Base-by-base conservation (phyloP, 2,113 vertebrate genomes). In the Todiramphus chloris region DNA sequence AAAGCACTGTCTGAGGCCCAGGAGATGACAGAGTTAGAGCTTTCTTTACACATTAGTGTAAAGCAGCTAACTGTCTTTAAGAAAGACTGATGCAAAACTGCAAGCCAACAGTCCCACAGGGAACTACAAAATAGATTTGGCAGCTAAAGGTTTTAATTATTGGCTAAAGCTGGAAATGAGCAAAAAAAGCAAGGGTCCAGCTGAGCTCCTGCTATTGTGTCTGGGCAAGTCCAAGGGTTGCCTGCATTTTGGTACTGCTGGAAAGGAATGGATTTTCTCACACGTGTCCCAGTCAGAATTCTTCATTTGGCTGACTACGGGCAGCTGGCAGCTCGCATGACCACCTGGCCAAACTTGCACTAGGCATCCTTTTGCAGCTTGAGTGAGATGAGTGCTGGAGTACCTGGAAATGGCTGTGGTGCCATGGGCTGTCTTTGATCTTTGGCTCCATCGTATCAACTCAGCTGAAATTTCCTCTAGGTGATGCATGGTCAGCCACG, bases 391-490 rank as follows among this genome's bases (percentile, higher is more conserved):
- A 20, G 46, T 46, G 67, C 13, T 41, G 60, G 31, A 91, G 33
- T 28, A 63, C 50, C 68, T 87, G 87, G 73, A 82, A 58, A 53
- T 6, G 30, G 35, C 67, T 35, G n/a, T 4, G 1, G 48, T 80
- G 55, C 70, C 69, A 55, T 1, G 1, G 44, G 33, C 33, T 72
- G 74, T 37, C 67, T 15, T 1, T 74, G 80, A 74, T 46, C 55
- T 63, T 89, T 37, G 20, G 21, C 46, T 83, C 43, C 10, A 2
- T 14, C 6, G 0, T 1, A 0, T 59, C 24, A 0, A 60, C 56
- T 83, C 68, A 13, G 72, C 27, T 56, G 53, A 64, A 25, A 25
- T 30, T 64, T 75, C 55, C 56, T 46, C 30, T 27, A 10, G 73
- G 59, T 60, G 44, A 67, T 4, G 33, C 3, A 0, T 1, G 3